Evolutionary conservation across 2,113 vertebrate species (phyloP).

Genomic region (Ahaetulla prasina): DNA sequence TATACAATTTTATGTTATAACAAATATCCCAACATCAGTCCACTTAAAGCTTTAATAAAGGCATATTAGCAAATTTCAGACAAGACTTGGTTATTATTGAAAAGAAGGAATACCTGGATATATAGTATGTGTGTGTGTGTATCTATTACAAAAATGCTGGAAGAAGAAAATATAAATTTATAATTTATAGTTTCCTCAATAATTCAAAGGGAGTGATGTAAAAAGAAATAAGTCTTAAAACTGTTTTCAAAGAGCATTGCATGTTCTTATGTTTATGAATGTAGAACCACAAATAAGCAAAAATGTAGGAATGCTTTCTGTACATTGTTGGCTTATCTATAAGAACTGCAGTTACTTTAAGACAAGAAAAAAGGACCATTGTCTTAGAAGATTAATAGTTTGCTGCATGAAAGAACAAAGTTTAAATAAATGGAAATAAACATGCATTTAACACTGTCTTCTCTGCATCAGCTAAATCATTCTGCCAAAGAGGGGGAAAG

Average conservation of each 20-base stretch:
- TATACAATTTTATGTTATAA: too few species aligned
- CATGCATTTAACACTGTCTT: slow-evolving; percentile 5
- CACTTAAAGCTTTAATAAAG: neutral
- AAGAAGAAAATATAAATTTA: neutral
- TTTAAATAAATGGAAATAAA: slow-evolving; percentile 17
- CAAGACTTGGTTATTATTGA: neutral
- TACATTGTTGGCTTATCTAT: neutral
- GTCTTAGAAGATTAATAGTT: slow-evolving; percentile 17
- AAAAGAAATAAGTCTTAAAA: neutral
- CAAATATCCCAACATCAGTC: neutral
- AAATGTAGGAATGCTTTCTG: neutral
- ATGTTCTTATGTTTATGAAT: neutral
- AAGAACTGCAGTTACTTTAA: neutral
- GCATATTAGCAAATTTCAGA: neutral
- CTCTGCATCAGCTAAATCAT: slow-evolving; percentile 5
- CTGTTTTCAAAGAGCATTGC: neutral
- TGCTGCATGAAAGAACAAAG: slow-evolving; percentile 14
- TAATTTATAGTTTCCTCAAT: neutral
- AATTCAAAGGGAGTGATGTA: neutral
- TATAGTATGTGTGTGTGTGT: neutral
- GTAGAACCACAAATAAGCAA: neutral
- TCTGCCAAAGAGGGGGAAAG: neutral
- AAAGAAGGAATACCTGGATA: neutral
- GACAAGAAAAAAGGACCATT: neutral
- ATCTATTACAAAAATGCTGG: neutral